Conservation (phyloP, 2,888 invertebrate genomes). For the Dynastes grantii region DNA sequence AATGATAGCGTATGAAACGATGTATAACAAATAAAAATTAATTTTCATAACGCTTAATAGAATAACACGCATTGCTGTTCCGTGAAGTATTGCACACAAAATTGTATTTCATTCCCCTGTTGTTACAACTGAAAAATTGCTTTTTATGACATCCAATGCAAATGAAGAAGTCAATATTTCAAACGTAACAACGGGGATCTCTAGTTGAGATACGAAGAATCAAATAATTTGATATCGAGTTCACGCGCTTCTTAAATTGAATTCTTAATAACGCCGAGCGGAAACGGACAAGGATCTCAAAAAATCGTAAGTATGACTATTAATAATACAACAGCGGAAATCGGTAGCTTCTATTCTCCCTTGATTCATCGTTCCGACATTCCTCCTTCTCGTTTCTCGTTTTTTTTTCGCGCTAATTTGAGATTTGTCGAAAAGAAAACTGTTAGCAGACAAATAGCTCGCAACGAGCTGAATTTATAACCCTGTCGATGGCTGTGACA, state of each 20-base stretch:
- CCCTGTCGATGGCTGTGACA: conserved; percentile 56
- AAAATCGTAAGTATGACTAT: conserved; percentile 16
- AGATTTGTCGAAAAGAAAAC: conserved; percentile 43
- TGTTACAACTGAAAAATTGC: conserved; percentile 5
- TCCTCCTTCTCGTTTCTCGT: conserved; percentile 7
- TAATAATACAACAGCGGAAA: conserved; percentile 37
- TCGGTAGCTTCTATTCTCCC: conserved; percentile 11
- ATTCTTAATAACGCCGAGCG: background rate
- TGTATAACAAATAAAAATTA: too few relatives aligned
- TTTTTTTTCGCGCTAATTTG: conserved; percentile 29
- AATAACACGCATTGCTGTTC: too few relatives aligned
- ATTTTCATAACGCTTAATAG: too few relatives aligned
- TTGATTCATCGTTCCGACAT: conserved; percentile 36
- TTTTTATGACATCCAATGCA: background rate
- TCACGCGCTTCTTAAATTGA: conserved; percentile 11
- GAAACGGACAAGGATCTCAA: background rate
- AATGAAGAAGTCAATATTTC: conserved; percentile 12
- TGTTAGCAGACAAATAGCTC: conserved; percentile 53
- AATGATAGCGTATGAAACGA: too few relatives aligned
- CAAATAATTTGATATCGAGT: background rate
- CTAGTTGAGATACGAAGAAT: conserved; percentile 26
- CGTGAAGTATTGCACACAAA: too few relatives aligned
- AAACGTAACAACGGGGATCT: background rate
- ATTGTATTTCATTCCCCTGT: too few relatives aligned
- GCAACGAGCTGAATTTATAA: conserved; percentile 52